Evolutionary conservation across 2,888 invertebrate species (phyloP).

Genomic region (Muschampia plurimacula): DNA sequence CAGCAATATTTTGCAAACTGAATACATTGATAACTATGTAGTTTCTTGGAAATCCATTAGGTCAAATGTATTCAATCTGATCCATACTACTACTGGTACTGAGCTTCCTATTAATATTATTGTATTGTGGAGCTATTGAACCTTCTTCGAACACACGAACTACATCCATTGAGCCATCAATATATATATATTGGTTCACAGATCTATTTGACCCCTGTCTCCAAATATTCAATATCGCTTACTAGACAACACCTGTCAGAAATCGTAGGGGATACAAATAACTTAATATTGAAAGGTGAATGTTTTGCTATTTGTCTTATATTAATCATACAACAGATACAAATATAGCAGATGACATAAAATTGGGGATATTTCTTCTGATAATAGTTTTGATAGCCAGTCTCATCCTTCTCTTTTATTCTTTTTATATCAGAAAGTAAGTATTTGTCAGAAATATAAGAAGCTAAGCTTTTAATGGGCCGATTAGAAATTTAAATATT

Average conservation of each 20-base stretch:
- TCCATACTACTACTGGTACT: neutral
- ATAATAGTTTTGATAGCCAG: neutral
- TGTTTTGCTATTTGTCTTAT: conserved; percentile 8
- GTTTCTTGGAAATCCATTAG: conserved; percentile 5
- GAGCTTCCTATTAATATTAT: neutral
- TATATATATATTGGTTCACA: conserved; percentile 21
- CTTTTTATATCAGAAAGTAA: neutral
- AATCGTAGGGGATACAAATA: conserved; percentile 26
- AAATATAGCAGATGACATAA: neutral
- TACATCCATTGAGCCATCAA: conserved; percentile 17
- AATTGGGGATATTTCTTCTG: neutral
- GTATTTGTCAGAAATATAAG: too few relatives aligned
- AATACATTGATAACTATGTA: neutral
- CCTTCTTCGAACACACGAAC: neutral
- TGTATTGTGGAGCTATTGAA: neutral
- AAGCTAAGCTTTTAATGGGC: too few relatives aligned
- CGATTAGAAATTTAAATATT: too few relatives aligned
- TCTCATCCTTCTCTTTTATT: neutral
- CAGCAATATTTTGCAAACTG: neutral
- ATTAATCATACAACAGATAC: neutral
- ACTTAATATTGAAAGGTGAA: conserved; percentile 7
- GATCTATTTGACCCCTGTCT: conserved; percentile 18
- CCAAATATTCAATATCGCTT: conserved; percentile 32
- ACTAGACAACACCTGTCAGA: conserved; percentile 27
- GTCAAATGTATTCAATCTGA: neutral